A percentile compares a stretch with the other conserved stretches of the same genome.
Conservation (phyloP, 2,888 invertebrate genomes). For the Agrypnus murinus region DNA sequence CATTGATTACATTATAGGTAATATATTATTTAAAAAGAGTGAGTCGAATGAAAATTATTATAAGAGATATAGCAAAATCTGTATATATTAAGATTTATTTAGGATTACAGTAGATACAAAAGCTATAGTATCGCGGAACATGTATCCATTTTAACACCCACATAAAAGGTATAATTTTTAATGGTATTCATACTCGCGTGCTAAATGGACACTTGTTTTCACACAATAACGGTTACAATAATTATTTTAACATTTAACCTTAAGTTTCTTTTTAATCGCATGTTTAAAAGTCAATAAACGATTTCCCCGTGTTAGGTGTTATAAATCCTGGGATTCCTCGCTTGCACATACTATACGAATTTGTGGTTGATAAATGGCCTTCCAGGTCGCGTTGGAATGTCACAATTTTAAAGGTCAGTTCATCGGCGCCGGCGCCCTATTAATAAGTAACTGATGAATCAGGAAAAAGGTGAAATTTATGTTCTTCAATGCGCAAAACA, state of each 20-base stretch:
- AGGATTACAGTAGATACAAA: too few species aligned
- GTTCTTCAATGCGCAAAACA: neutral
- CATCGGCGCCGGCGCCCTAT: slow-evolving; percentile 42
- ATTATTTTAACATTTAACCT: slow-evolving; percentile 49
- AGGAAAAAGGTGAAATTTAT: slow-evolving; percentile 36
- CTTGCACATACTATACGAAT: slow-evolving; percentile 22
- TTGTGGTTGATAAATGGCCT: slow-evolving; percentile 34
- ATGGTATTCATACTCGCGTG: slow-evolving; percentile 39
- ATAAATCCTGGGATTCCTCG: slow-evolving; percentile 22
- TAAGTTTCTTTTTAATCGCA: slow-evolving; percentile 33
- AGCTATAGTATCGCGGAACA: neutral
- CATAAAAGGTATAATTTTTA: slow-evolving; percentile 21
- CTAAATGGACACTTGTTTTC: slow-evolving; percentile 47
- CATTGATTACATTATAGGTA: too few species aligned
- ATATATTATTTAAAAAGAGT: too few species aligned
- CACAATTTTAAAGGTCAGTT: slow-evolving; percentile 43
- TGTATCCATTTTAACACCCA: slow-evolving; percentile 23
- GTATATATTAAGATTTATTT: too few species aligned
- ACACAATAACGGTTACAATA: slow-evolving; percentile 43
- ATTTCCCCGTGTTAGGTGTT: slow-evolving; percentile 33
- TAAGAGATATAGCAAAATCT: too few species aligned
- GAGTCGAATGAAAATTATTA: too few species aligned
- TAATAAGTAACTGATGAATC: slow-evolving; percentile 37
- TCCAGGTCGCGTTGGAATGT: slow-evolving; percentile 34
- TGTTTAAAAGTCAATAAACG: slow-evolving; percentile 44